Conservation (phyloP, 2,888 invertebrate species). For the Blera fallax region DNA sequence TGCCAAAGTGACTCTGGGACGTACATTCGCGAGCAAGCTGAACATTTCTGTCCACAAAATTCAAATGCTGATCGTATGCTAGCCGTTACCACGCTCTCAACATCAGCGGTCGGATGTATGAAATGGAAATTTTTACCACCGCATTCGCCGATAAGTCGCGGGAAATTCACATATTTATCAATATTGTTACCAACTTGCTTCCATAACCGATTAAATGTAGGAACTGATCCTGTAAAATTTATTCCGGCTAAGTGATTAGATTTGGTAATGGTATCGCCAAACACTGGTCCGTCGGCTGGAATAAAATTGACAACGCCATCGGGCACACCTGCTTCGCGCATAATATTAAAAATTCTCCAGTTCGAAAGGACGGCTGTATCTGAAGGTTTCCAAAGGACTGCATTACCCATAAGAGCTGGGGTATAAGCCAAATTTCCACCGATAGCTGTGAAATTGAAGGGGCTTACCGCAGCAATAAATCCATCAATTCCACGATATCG, state of each 20-base stretch:
- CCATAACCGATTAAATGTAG: conserved; percentile 97
- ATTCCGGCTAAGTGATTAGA: conserved; percentile 95
- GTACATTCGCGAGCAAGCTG: conserved; percentile 98
- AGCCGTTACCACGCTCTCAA: conserved; percentile 89
- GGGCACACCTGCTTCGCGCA: conserved; percentile 97
- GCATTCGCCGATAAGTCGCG: conserved; percentile 96
- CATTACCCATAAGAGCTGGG: conserved; percentile 96
- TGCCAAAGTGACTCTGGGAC: conserved; percentile 95
- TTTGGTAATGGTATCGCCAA: conserved; percentile 94
- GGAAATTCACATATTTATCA: conserved; percentile 92
- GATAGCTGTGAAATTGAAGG: conserved; percentile 99
- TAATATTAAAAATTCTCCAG: conserved; percentile 95
- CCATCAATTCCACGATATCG: conserved; percentile 97
- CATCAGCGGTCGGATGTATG: conserved; percentile 94
- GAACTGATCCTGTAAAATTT: conserved; percentile 99
- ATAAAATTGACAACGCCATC: conserved; percentile 98
- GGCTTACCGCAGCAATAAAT: conserved; percentile 98
- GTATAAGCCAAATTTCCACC: conserved; percentile 97
- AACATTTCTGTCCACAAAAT: conserved; percentile 98
- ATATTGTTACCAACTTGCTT: conserved; percentile 95
- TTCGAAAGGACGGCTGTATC: conserved; percentile 98
- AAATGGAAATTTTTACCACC: conserved; percentile 99
- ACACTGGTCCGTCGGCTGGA: conserved; percentile 97
- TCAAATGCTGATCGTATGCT: conserved; percentile 97
- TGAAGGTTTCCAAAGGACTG: conserved; percentile 98